phyloP scores from a whole-genome alignment of 37 sponge, comb jelly and placozoan species.

The Ianthella basta region DNA sequence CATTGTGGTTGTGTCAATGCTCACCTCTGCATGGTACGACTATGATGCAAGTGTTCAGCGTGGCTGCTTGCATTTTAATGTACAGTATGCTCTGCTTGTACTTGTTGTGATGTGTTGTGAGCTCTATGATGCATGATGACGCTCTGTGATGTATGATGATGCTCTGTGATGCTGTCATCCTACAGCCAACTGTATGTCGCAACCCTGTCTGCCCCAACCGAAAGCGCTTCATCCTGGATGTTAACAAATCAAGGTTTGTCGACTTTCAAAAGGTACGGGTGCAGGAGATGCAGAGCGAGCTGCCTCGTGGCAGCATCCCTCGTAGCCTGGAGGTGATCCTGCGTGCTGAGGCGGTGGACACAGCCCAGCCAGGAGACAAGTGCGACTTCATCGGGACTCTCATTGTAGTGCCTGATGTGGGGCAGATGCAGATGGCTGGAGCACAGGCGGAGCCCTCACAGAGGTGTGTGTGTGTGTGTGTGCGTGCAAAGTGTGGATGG shows the following conservation, averaged over 20 bases:
- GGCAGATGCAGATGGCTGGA: conserved; percentile 81
- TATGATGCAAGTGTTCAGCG: no score
- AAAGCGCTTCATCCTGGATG: conserved; percentile 84
- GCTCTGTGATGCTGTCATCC: not conserved
- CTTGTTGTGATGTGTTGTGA: not conserved
- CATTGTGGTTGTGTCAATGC: no score
- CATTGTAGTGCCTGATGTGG: conserved; percentile 96
- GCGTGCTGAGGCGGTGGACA: conserved; percentile 92
- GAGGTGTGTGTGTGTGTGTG: conserved; percentile 72
- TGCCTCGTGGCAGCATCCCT: conserved; percentile 96
- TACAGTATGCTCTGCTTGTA: not conserved
- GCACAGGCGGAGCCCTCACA: conserved; percentile 70
- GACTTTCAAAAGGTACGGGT: conserved; percentile 99
- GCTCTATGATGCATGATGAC: no score
- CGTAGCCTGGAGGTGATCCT: conserved; percentile 94
- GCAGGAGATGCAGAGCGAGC: conserved; percentile 97
- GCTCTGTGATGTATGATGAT: no score
- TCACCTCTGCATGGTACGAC: no score
- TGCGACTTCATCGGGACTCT: conserved; percentile 99
- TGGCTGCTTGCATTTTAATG: no score
- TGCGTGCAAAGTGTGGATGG: conserved; percentile 31
- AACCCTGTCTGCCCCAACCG: conserved; percentile 93
- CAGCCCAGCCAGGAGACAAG: conserved; percentile 96
- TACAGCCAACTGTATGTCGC: conserved; percentile 88
- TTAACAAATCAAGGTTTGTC: conserved; percentile 86